These are phyloP conservation scores for Pionites leucogaster DNA, from an alignment of 2,113 vertebrate species.

Conservation along the genomic window DNA sequence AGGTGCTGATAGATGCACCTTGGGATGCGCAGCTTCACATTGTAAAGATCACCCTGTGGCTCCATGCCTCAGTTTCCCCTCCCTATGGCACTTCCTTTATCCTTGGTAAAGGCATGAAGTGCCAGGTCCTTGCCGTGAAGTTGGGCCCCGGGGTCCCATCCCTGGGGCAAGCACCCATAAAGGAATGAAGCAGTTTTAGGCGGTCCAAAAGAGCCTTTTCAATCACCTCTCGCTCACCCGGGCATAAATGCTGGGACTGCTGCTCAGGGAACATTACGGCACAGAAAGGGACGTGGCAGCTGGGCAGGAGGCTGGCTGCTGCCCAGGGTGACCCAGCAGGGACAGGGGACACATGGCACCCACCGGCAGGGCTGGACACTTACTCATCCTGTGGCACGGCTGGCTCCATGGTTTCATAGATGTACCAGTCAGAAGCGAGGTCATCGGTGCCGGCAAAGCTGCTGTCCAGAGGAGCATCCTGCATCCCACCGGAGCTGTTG, in stretches of 20 bases:
- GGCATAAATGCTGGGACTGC: neutral
- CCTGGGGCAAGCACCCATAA: neutral
- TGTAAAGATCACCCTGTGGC: fast-evolving
- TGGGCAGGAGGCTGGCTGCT: neutral
- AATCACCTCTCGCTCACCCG: fast-evolving
- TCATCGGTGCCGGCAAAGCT: neutral
- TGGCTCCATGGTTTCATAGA: constrained; percentile 34
- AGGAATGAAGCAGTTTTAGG: neutral
- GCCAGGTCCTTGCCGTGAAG: too few species aligned
- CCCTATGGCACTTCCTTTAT: neutral
- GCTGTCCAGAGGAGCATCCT: neutral
- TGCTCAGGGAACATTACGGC: fast-evolving
- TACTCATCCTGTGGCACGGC: constrained; percentile 19
- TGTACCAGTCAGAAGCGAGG: constrained; percentile 67
- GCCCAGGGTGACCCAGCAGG: neutral
- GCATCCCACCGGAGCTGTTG: neutral
- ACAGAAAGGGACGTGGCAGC: neutral
- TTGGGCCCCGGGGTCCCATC: neutral
- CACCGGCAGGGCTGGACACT: neutral
- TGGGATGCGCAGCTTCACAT: neutral
- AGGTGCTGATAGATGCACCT: neutral
- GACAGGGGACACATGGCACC: neutral
- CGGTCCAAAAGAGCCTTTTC: neutral
- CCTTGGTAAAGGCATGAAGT: neutral
- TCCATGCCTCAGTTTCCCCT: neutral